Evolutionary conservation across 2,797 vertebrate genomes (phyloP), one percentile per base, ranked within the genome.

Genomic region (Peromyscus aztecus): DNA sequence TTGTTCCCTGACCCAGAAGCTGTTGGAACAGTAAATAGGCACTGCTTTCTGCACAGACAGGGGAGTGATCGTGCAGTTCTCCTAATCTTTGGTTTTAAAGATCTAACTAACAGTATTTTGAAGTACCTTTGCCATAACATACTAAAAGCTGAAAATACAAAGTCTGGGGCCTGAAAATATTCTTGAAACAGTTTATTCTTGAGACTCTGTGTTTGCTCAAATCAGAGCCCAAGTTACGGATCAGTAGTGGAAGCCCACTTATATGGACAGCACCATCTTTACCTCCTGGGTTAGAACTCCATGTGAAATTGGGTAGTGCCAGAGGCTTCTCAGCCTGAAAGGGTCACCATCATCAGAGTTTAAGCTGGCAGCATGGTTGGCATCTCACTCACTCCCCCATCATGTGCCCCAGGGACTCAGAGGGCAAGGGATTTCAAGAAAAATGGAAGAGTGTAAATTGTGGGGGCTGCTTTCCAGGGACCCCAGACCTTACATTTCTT

Each of bases 391-490:
- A 27, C 71, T 95, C 73, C 61, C 12, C 93, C 52, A 73, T 80
- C 92, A 3, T 0, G 14, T 91, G 29, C 71, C 59, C 29, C 16
- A 29, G 0, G 37, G 59, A 92, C 87, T 90, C n/a, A 31, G 75
- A 90, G 89, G 98, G 23, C 98, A 97, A 24, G 3, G 63, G 49
- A 98, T 98, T 92, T 93, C 96, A 95, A 94, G 97, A 94, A 98
- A 98, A 98, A 98, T 97, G 90, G 61, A 98, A 94, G 94, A 98
- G 97, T 95, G 93, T 98, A 97, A 98, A 98, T 98, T 97, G 91
- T 80, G 94, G 97, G 97, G 98, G 97, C 97, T 97, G 95, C 96
- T 98, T 98, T 97, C 98, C 97, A 98, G 97, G 98, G 98, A 97
- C 94, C 98, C 96, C 97, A 95, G 95, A 97, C 97, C 97, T 89